A percentile compares a stretch with the other conserved stretches of the same genome.
Evolutionary conservation across 2,888 invertebrate species (phyloP).

Genomic region (Aspidiotus destructor): DNA sequence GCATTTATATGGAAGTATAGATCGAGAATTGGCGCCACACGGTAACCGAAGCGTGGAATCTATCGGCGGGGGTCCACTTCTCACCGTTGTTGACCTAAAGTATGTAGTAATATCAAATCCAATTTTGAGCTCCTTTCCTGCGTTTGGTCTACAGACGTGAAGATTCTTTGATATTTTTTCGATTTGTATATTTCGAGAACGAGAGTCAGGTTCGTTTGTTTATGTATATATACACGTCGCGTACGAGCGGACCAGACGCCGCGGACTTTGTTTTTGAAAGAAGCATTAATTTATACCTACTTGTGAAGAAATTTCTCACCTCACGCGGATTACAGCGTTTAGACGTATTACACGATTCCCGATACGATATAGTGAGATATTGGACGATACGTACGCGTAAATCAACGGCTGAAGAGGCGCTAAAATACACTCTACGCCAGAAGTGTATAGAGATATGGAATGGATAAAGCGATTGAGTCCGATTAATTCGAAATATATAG

Average conservation of each 20-base stretch:
- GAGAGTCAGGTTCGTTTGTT: background rate
- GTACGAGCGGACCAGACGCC: background rate
- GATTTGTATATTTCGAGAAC: too few species aligned
- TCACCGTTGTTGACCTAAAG: slow-evolving; percentile 25
- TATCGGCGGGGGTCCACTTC: slow-evolving; percentile 29
- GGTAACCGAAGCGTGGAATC: slow-evolving; percentile 17
- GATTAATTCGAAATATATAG: too few species aligned
- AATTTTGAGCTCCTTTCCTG: slow-evolving; percentile 18
- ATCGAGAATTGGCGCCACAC: slow-evolving; percentile 33
- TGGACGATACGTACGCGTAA: too few species aligned
- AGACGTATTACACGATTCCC: too few species aligned
- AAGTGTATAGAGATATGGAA: too few species aligned
- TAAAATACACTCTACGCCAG: too few species aligned
- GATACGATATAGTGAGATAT: too few species aligned
- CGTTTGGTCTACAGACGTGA: background rate
- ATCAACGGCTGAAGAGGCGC: too few species aligned
- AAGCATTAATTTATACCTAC: slow-evolving; percentile 26
- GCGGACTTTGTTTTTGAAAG: slow-evolving; percentile 6
- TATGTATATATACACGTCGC: background rate
- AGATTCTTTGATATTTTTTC: background rate
- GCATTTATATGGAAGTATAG: slow-evolving; percentile 7
- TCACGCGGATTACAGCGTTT: too few species aligned
- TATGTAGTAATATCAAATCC: slow-evolving; percentile 18
- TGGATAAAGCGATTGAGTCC: too few species aligned
- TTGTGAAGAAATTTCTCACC: slow-evolving; percentile 18